A percentile compares a stretch with the other conserved stretches of the same genome.
phyloP scores from a whole-genome alignment of 2,113 vertebrate genomes.

The Capreolus pygargus region DNA sequence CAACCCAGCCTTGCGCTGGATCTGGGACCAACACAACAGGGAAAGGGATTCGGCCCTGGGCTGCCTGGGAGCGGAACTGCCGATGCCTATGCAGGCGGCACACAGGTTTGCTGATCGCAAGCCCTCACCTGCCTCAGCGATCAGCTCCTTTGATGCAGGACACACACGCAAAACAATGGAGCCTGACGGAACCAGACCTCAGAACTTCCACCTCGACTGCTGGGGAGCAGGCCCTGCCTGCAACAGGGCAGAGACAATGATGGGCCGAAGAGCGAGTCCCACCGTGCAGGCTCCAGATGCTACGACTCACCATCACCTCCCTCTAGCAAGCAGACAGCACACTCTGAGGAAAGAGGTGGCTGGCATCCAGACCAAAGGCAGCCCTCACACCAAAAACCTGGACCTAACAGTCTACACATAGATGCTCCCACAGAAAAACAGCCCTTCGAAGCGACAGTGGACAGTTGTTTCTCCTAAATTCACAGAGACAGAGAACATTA shows the following conservation, averaged over 20 bases:
- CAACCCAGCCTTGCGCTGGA: not conserved
- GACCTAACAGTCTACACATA: not conserved
- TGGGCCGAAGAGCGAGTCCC: not conserved
- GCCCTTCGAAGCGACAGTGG: not conserved
- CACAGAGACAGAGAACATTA: not conserved
- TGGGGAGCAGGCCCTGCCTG: not conserved
- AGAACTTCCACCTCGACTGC: not conserved
- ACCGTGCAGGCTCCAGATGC: not conserved
- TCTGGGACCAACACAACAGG: not conserved
- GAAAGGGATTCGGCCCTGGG: not conserved
- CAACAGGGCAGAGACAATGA: too few relatives aligned
- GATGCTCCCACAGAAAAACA: not conserved
- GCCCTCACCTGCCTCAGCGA: not conserved
- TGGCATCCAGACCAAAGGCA: not conserved
- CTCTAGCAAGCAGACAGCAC: not conserved
- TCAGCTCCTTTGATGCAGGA: not conserved
- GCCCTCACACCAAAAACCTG: not conserved
- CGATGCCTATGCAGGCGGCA: not conserved
- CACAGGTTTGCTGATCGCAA: not conserved
- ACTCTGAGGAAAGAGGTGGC: not conserved
- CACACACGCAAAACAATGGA: not conserved
- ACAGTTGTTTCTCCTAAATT: not conserved
- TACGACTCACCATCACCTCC: not conserved
- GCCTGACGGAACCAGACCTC: not conserved
- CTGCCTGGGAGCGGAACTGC: rapidly evolving